phyloP scores from a whole-genome alignment of 2,113 vertebrate genomes.

The Meles meles region DNA sequence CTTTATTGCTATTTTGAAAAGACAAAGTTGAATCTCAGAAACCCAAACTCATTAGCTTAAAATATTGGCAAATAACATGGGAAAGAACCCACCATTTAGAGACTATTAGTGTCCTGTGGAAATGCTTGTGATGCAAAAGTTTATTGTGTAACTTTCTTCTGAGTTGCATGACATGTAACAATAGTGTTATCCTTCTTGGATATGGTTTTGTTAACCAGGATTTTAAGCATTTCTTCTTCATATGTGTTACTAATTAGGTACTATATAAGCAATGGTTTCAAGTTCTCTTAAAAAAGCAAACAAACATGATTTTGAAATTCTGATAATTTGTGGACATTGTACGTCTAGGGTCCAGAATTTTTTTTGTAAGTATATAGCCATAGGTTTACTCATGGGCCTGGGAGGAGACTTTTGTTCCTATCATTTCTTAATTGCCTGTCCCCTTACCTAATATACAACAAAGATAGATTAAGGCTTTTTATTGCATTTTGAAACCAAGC shows the following conservation, averaged over 20 bases:
- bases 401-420: neutral
- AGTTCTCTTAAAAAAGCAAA: neutral
- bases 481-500: neutral
- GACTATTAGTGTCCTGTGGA: neutral
- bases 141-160: neutral
- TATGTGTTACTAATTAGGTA: neutral
- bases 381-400: neutral
- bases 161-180: neutral
- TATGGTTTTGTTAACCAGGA: neutral
- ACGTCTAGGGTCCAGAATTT: neutral
- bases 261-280: neutral
- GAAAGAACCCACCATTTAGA: neutral
- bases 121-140: neutral
- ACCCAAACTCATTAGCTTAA: neutral
- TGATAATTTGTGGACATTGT: neutral
- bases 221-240: neutral
- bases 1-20: neutral
- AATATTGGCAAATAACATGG: neutral
- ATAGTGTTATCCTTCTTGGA: neutral
- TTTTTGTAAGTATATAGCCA: neutral
- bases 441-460: neutral
- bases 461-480: neutral
- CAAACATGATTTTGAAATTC: neutral
- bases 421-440: neutral
- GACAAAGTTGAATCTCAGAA: neutral